A percentile compares a stretch with the other conserved stretches of the same genome.
phyloP scores from a whole-genome alignment of 2,888 invertebrate genomes.

The Lithophane leautieri region DNA sequence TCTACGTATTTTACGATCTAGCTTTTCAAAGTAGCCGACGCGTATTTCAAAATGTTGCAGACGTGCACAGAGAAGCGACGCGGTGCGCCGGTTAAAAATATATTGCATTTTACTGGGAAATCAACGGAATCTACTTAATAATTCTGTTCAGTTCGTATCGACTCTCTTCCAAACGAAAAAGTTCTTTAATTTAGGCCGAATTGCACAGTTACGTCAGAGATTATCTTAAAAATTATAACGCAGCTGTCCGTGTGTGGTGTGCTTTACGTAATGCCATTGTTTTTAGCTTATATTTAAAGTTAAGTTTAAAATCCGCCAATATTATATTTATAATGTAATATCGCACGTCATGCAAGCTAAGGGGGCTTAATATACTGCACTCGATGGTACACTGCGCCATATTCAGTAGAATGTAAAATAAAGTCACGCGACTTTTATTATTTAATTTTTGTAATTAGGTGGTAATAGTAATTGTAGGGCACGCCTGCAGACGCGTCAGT shows the following conservation, averaged over 20 bases:
- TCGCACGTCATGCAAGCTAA: constrained; percentile 57
- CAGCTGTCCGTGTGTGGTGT: constrained; percentile 72
- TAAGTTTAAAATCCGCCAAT: constrained; percentile 72
- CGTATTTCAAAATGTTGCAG: constrained; percentile 20
- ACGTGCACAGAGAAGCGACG: background rate
- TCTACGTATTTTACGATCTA: constrained; percentile 48
- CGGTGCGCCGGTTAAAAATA: constrained; percentile 8
- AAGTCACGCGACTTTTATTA: constrained; percentile 28
- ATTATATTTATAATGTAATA: constrained; percentile 56
- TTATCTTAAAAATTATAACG: constrained; percentile 65
- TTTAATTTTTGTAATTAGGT: constrained; percentile 33
- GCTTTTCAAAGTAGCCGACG: constrained; percentile 43
- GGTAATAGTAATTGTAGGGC: constrained; percentile 24
- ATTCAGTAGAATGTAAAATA: constrained; percentile 18
- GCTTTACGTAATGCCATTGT: constrained; percentile 77
- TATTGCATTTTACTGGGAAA: constrained; percentile 28
- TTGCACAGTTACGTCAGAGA: constrained; percentile 71
- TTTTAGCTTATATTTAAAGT: constrained; percentile 66
- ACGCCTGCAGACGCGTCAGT: constrained; percentile 21
- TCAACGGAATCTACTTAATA: constrained; percentile 5
- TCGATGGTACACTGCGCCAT: constrained; percentile 36
- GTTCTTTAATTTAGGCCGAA: constrained; percentile 59
- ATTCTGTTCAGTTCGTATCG: constrained; percentile 39
- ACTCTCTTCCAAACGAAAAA: constrained; percentile 54
- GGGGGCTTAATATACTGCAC: constrained; percentile 56